Percentiles rank a stretch among this genome's conserved stretches.
These are phyloP conservation scores for Nipponacmea schrenckii DNA, from an alignment of 2,888 invertebrate species.

Conservation along the genomic window DNA sequence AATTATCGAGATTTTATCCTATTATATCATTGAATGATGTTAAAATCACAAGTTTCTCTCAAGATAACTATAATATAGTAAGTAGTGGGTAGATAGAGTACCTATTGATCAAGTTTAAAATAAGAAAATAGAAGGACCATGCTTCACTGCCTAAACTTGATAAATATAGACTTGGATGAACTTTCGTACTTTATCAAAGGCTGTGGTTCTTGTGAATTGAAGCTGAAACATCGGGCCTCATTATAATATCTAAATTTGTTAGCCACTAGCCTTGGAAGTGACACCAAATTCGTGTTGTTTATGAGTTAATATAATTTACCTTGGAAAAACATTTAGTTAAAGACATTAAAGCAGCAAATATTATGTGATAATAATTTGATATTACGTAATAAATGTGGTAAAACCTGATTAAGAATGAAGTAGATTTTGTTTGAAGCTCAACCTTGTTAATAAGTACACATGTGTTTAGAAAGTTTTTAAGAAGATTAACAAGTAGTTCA, in stretches of 20 bases:
- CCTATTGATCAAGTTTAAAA: background rate
- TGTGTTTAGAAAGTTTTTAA: background rate
- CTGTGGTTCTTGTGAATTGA: background rate
- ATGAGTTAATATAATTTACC: too few species aligned
- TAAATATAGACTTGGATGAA: background rate
- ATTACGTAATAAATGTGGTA: constrained; percentile 1
- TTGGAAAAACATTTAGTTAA: too few species aligned
- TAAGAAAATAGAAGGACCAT: background rate
- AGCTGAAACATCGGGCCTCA: background rate
- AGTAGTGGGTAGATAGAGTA: too few species aligned
- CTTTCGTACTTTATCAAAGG: background rate
- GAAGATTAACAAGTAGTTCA: constrained; percentile 4
- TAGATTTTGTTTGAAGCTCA: too few species aligned
- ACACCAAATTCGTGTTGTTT: too few species aligned
- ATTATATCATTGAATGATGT: too few species aligned
- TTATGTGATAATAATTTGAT: too few species aligned
- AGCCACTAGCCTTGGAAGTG: too few species aligned
- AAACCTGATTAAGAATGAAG: background rate
- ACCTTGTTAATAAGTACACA: background rate
- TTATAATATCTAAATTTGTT: background rate
- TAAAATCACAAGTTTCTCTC: too few species aligned
- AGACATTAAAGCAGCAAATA: too few species aligned
- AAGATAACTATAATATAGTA: too few species aligned
- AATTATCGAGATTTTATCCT: too few species aligned
- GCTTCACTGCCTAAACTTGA: background rate